Base-by-base conservation (phyloP, 37 sponge, comb jelly and placozoan genomes). In the Corticium candelabrum region DNA sequence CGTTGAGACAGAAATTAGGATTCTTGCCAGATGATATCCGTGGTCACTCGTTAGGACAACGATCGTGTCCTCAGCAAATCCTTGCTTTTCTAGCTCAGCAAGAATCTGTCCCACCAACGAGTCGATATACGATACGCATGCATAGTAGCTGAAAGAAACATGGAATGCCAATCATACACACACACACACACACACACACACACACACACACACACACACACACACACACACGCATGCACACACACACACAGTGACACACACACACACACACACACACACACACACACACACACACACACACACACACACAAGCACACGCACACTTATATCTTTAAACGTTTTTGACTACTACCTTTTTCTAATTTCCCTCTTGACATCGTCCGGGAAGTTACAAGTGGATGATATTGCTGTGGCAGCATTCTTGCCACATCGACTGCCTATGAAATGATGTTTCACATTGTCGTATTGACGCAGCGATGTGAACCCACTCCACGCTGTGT, bases 1-100 rank as follows among this genome's bases (percentile, higher is more conserved):
- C 11, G 5, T 43, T 43, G 11, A 70, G 31, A 32, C 73, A 70
- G 29, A 70, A 70, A 30, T 15, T 70, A 70, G 36, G 36, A 70
- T 70, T 15, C 5, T 70, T 70, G 21, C 87, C 31, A 78, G 40
- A 38, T 82, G 82, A 74, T 75, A 82, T 37, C 87, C 87, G 73
- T 86, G 87, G 74, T 86, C 87, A 34, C 56, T 79, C 83, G 79
- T 78, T 0, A 86, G 37, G 0, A 86, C 83, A 39, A 86, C 78
- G 2, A 82, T 40, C 0, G 87, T 86, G 41, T 82, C 69, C 27
- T 82, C 41, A 2, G 80, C 81, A 38, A 75, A 80, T 2, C 81
- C 81, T 35, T 37, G 68, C 30, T 27, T 36, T 27, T 73, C 76
- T 4, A 85, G 71, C 43, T 80, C 76, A 2, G 37, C 7, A n/a